Base-by-base conservation (phyloP, 2,797 vertebrate species). In the Cygnus olor region DNA sequence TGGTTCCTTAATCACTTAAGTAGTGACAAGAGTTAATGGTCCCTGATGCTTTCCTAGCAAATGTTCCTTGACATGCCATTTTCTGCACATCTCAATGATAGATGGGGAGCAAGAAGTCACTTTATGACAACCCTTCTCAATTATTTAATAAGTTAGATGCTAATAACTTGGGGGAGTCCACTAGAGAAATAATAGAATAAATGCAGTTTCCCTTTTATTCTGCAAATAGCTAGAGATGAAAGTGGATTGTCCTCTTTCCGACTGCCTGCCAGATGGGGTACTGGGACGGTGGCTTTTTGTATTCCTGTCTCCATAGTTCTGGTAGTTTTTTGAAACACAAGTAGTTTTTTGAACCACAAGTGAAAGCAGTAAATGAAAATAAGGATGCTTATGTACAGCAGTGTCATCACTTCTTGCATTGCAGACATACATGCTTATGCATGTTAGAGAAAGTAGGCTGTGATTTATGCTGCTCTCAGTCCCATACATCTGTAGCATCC, bases 111-210 rank as follows among this genome's bases (percentile, higher is more conserved):
- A 95, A 95, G 89, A 94, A 97, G 91, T 94, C 90, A 95, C 53
- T 94, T 93, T 60, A 86, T 97, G 95, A 94, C 87, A 96, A 91
- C 24, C 38, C 51, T 70, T 71, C 70, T 88, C 94, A 94, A 94
- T 83, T 96, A 95, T 95, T 97, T 97, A 96, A 95, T 90, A 96
- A 97, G 80, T 65, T 89, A 95, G 95, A 91, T 93, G 94, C 64
- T 69, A 95, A 94, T 95, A 96, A 95, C 79, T 91, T 63, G 42
- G 17, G 91, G 94, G 94, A 97, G 83, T 60, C 88, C 91, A 80
- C 86, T 34, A 1, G 60, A 85, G 88, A 45, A 80, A 93, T 30
- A 28, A 68, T 89, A 58, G 85, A 83, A 94, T 85, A 95, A 86
- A 93, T 79, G 64, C 53, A 82, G 65, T 87, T 97, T 79, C 82